Percentiles rank a stretch among this genome's conserved stretches.
Evolutionary conservation across 2,888 invertebrate genomes (phyloP).

Genomic region (Acronicta alni): DNA sequence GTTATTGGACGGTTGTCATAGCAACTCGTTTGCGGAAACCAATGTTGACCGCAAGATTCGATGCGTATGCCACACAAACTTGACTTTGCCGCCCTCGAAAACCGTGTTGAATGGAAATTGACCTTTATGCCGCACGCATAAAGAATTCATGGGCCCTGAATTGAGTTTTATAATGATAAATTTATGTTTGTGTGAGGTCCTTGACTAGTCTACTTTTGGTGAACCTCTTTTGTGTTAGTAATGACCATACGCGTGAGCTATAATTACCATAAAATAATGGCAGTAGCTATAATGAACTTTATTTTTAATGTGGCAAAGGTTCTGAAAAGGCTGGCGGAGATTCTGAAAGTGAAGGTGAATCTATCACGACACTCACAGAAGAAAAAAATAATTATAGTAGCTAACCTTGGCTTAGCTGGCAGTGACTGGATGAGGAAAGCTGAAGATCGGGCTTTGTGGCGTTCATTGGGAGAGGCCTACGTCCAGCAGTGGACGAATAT

Average conservation of each 20-base stretch:
- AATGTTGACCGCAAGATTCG: constrained; percentile 59
- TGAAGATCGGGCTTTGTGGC: too few relatives aligned
- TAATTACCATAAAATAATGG: constrained; percentile 47
- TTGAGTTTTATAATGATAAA: constrained; percentile 25
- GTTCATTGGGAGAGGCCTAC: too few relatives aligned
- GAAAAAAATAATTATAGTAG: too few relatives aligned
- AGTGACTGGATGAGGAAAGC: too few relatives aligned
- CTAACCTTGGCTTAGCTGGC: too few relatives aligned
- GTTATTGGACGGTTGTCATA: constrained; percentile 77
- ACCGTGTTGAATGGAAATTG: constrained; percentile 32
- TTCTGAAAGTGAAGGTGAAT: too few relatives aligned
- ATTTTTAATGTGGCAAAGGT: constrained; percentile 33
- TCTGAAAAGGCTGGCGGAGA: too few relatives aligned
- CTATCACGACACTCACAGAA: neutral
- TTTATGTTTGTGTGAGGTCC: constrained; percentile 60
- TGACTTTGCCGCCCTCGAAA: constrained; percentile 35
- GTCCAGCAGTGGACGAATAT: too few relatives aligned
- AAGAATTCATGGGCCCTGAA: constrained; percentile 25
- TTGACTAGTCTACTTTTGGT: constrained; percentile 73
- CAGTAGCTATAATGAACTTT: constrained; percentile 47
- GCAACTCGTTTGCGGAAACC: constrained; percentile 78
- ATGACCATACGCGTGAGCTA: constrained; percentile 46
- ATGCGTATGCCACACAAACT: constrained; percentile 59
- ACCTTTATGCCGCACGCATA: constrained; percentile 52
- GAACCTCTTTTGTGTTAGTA: constrained; percentile 54